phyloP scores from a whole-genome alignment of 2,888 invertebrate genomes.

The Apodemia mormo region DNA sequence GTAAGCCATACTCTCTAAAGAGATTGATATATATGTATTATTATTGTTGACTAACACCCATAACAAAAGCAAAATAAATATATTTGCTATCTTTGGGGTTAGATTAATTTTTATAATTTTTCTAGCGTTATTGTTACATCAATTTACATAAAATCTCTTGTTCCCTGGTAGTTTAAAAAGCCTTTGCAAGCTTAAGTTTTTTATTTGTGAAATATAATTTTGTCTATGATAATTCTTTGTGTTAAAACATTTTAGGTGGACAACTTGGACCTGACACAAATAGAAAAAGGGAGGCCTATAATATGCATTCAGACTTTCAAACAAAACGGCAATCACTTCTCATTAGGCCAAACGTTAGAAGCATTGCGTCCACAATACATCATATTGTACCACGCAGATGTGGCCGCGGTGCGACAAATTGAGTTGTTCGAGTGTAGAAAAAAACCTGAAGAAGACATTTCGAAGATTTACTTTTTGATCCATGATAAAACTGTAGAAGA shows the following conservation, averaged over 20 bases:
- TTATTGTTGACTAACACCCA: too few species aligned
- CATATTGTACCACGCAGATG: conserved; percentile 94
- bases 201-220: too few species aligned
- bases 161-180: too few species aligned
- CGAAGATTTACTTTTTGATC: conserved; percentile 93
- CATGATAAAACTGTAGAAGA: conserved; percentile 97
- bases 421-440: conserved; percentile 90
- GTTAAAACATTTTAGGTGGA: conserved; percentile 77
- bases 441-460: conserved; percentile 61
- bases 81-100: too few species aligned
- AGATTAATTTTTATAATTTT: too few species aligned
- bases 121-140: too few species aligned
- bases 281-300: conserved; percentile 84
- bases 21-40: too few species aligned
- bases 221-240: too few species aligned
- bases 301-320: conserved; percentile 90
- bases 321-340: conserved; percentile 86
- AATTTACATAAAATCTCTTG: too few species aligned
- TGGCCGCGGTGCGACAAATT: conserved; percentile 93
- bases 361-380: conserved; percentile 89
- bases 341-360: conserved; percentile 86
- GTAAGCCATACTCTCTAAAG: too few species aligned
- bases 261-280: conserved; percentile 84
- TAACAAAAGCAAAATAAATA: too few species aligned
- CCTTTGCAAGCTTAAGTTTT: too few species aligned